Evolutionary conservation across 2,888 invertebrate genomes (phyloP), one percentile per base, ranked within the genome.

Genomic region (Cantharis rufa): DNA sequence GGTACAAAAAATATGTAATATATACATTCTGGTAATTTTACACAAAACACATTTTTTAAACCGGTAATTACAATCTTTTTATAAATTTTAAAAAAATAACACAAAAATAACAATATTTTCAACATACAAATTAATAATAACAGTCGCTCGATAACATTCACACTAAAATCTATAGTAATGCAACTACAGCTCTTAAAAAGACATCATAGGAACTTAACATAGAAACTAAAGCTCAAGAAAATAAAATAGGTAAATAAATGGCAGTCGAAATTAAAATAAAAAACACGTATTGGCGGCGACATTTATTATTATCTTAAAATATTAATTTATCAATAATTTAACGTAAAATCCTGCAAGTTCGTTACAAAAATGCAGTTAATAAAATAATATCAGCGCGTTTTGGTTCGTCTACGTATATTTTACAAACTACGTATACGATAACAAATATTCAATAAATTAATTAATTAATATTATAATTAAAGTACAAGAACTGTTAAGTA

Each of bases 191-290:
- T 74, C 70, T 76, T 71, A 75, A 78, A 71, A 78, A 76, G n/a
- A 74, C 62, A 69, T 32, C 32, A 70, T 78, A 78, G 78, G 78
- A 78, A 78, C 78, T 74, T 76, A 78, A 76, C 71, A 61, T 71
- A 78, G 72, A 75, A 75, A 75, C 75, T 71, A 72, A 78, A 78
- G 78, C 78, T 70, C 70, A 72, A 69, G 71, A 71, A 66, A 73
- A 70, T 71, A 69, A 32, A 32, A 32, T 32, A 32, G 32, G 32
- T 32, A 32, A 74, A 72, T 72, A 80, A 81, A 82, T 82, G 82
- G 82, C 82, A 82, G 82, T 82, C 81, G 73, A 82, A 81, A 70
- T 78, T 76, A 75, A 80, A 78, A 69, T 72, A 72, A 66, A 70
- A 73, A 74, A 74, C 71, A 27, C 28, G 28, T 28, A 69, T 15